Base-by-base conservation (phyloP, 1,140 invertebrate genomes). In the Orussus abietinus region DNA sequence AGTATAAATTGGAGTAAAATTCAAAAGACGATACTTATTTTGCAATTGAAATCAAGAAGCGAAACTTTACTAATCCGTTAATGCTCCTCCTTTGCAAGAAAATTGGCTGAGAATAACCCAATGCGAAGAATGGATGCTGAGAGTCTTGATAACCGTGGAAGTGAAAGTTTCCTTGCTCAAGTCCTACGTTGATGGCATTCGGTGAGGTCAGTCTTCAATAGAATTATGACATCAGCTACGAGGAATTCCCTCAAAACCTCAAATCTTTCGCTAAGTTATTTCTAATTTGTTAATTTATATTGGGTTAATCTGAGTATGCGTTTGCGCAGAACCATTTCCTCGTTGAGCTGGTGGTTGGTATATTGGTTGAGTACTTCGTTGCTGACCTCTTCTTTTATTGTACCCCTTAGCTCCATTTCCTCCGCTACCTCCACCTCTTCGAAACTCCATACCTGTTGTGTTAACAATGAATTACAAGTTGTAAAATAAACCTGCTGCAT, bases 331-430 rank as follows among this genome's bases (percentile, higher is more conserved):
- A 33, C 42, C 42, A 18, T 56, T 30, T 28, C 47, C 50, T 26
- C 70, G 61, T 47, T 72, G 67, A 28, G 67, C 67, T 4, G 70
- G 70, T 29, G 70, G 70, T 38, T 72, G 70, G 40, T 73, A 73
- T 39, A 73, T 73, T 1, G 66, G 64, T 42, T 71, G 69, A 2
- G 69, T 47, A 42, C 52, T 69, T 18, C 70, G 60, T 28, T 71
- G 66, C 20, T 63, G 62, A 22, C 38, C 55, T 6, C 62, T 50
- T 46, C 57, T 62, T 28, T 59, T 62, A 30, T 56, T 64, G 26
- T 65, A 63, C 38, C 51, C 60, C 29, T 55, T 64, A 29, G 42
- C 30, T 22, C 47, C 46, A 22, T 38, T 50, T 10, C 50, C 45
- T 4, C 49, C 49, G 22, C 63, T 56, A 11, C 45, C 54, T 26